A percentile compares a stretch with the other conserved stretches of the same genome.
phyloP scores from a whole-genome alignment of 2,888 invertebrate genomes.

The Ceriagrion tenellum region DNA sequence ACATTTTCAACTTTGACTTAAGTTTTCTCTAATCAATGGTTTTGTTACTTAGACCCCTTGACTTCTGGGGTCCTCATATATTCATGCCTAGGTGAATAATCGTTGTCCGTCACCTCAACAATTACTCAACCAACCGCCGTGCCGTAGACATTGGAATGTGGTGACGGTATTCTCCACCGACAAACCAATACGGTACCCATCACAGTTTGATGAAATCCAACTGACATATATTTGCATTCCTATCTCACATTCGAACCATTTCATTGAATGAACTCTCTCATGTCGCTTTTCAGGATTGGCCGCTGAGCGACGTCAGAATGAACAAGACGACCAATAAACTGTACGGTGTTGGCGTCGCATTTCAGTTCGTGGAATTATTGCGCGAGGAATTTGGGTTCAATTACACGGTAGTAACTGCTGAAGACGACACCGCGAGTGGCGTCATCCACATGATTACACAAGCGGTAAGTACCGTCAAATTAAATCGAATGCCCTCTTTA shows the following conservation, averaged over 20 bases:
- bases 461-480: neutral
- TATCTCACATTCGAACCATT: neutral
- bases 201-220: too few relatives aligned
- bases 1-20: too few relatives aligned
- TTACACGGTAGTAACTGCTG: slow-evolving; percentile 83
- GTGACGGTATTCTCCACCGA: too few relatives aligned
- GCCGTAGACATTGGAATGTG: too few relatives aligned
- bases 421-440: slow-evolving; percentile 79
- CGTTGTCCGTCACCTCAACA: too few relatives aligned
- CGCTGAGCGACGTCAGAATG: slow-evolving; percentile 75
- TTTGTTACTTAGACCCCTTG: too few relatives aligned
- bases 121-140: too few relatives aligned
- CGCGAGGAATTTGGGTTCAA: slow-evolving; percentile 86
- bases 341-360: slow-evolving; percentile 86
- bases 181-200: too few relatives aligned
- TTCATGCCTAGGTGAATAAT: too few relatives aligned
- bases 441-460: slow-evolving; percentile 77
- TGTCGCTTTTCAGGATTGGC: slow-evolving; percentile 73
- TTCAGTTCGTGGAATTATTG: slow-evolving; percentile 85
- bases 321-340: slow-evolving; percentile 80
- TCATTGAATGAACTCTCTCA: neutral
- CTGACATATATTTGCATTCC: too few relatives aligned
- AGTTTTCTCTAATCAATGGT: too few relatives aligned
- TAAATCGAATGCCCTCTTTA: neutral
- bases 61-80: too few relatives aligned